Evolutionary conservation across 2,888 invertebrate species (phyloP).

Genomic region (Phengaris alcon): DNA sequence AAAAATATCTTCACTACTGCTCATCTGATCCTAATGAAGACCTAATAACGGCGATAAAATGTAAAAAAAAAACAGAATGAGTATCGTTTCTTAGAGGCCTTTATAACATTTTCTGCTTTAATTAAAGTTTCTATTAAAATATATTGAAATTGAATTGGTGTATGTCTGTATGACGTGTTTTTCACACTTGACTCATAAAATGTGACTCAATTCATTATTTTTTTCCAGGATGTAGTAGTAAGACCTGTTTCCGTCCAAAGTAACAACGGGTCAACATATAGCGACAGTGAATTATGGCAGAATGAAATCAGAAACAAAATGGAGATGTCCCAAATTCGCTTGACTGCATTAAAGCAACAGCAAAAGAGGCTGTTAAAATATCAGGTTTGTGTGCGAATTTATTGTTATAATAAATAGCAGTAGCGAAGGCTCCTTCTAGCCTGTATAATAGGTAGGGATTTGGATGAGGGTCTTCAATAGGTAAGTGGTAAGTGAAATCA

Average conservation of each 20-base stretch:
- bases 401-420: too few species aligned
- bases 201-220: conserved; percentile 24
- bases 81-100: neutral
- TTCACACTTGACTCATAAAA: too few species aligned
- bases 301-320: conserved; percentile 80
- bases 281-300: conserved; percentile 77
- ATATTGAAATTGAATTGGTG: neutral
- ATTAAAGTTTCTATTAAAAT: conserved; percentile 1
- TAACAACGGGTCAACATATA: conserved; percentile 72
- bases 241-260: conserved; percentile 73
- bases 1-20: conserved; percentile 21
- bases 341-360: conserved; percentile 80
- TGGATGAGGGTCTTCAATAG: too few species aligned
- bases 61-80: neutral
- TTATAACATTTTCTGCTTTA: conserved; percentile 20
- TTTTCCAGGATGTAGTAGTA: conserved; percentile 65
- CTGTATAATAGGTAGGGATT: too few species aligned
- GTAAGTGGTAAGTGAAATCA: too few species aligned
- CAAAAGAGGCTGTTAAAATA: conserved; percentile 74
- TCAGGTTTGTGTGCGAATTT: conserved; percentile 53
- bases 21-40: neutral
- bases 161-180: neutral
- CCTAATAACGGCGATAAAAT: neutral
- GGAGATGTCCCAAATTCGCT: conserved; percentile 80
- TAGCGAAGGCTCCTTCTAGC: too few species aligned